phyloP scores from a whole-genome alignment of 2,888 invertebrate genomes.

The Nezara viridula region DNA sequence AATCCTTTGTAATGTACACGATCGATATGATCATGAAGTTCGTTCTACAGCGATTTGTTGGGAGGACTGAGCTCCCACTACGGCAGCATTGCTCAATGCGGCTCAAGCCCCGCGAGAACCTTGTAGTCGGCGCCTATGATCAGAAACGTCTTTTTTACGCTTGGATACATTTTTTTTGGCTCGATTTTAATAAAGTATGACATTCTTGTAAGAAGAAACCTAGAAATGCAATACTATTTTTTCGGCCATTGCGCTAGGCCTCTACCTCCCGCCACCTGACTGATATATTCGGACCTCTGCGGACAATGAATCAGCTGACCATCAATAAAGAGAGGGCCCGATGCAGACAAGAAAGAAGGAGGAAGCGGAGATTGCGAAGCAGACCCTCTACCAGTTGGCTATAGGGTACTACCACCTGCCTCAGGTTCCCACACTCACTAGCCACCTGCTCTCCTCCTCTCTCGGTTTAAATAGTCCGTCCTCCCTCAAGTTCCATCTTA shows the following conservation, averaged over 20 bases:
- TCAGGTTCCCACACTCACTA: background rate
- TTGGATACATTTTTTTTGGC: no score
- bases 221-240: no score
- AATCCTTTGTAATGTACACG: no score
- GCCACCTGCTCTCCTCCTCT: background rate
- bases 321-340: background rate
- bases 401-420: background rate
- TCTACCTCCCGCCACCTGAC: background rate
- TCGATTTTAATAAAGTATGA: no score
- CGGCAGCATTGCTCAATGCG: no score
- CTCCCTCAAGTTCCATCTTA: slow-evolving; percentile 3
- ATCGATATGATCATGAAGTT: no score
- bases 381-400: background rate
- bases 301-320: slow-evolving; percentile 13
- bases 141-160: no score
- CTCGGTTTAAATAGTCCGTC: slow-evolving; percentile 3
- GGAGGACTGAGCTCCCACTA: no score
- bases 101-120: no score
- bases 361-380: slow-evolving; percentile 19
- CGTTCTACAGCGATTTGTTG: no score
- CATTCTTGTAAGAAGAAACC: no score
- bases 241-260: background rate
- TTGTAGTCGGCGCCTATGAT: no score
- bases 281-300: background rate
- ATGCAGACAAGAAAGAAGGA: slow-evolving; percentile 7